Evolutionary conservation across 1,140 invertebrate genomes (phyloP), one percentile per base, ranked within the genome.

Genomic region (Pectinophora gossypiella): DNA sequence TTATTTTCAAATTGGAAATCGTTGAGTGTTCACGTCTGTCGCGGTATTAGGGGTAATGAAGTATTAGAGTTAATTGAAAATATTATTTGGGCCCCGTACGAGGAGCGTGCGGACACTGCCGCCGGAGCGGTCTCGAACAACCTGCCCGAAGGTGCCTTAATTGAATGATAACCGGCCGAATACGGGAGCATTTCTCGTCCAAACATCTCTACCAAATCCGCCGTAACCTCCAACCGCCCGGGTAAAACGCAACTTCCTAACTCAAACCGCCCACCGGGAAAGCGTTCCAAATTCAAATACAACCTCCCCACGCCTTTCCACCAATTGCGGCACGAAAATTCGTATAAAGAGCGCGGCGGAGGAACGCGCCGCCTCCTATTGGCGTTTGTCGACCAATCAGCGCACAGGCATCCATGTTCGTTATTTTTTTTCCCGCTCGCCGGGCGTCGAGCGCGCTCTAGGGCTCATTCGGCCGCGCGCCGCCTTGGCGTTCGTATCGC

Each of bases 21-120:
- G 64, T 55, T 67, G 64, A 68, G 69, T 69, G 55, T 52, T 13
- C 56, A 48, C 62, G 54, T 72, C 71, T 77, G 66, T 74, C 71
- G 64, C 71, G 68, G 72, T 71, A 79, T 82, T 82, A 82, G 74
- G 35, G 68, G 73, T 82, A 82, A 84, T 85, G 81, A 84, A 84
- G 71, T 76, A 76, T 84, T 62, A 50, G 63, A 71, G 68, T 73
- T 81, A 84, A 85, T 85, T 85, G 82, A 83, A 79, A 77, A 83
- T 72, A 72, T 76, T 72, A 56, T 50, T 42, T 22, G 13, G 21
- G 23, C 3, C 16, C 3, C 13, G 18, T 9, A 44, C 18, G 10
- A 3, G 9, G 42, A 21, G 20, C 42, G 27, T 12, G 13, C 46
- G 23, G 46, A 27, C 46, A 22, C 43, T 9, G 21, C 9, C 46